phyloP scores from a whole-genome alignment of 2,888 invertebrate species.

The Drosophila anomelani region DNA sequence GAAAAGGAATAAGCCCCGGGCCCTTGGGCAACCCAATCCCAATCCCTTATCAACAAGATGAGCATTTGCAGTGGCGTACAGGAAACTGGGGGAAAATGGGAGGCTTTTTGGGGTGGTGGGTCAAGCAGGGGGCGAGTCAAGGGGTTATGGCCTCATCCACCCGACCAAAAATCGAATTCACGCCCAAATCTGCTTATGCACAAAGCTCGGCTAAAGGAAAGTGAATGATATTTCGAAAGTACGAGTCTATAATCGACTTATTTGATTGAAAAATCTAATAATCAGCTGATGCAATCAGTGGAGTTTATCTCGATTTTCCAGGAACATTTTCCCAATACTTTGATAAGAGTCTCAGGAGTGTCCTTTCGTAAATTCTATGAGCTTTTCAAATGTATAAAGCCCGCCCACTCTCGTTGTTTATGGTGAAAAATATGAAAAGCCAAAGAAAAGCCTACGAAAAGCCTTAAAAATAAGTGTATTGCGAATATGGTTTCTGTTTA shows the following conservation, averaged over 20 bases:
- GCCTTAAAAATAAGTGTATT: not conserved
- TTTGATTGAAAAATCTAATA: conserved; percentile 5
- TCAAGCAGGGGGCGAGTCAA: conserved; percentile 6
- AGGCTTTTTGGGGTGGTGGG: not conserved
- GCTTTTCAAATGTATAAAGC: not conserved
- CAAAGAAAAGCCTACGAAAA: not conserved
- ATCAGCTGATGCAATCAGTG: conserved; percentile 23
- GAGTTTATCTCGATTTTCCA: conserved; percentile 9
- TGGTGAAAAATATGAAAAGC: not conserved
- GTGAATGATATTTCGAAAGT: conserved; percentile 1
- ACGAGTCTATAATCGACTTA: conserved; percentile 22
- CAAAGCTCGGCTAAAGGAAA: not conserved
- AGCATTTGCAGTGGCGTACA: conserved; percentile 32
- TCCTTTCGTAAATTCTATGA: not conserved
- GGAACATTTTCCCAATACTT: not conserved
- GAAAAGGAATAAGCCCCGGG: conserved; percentile 24
- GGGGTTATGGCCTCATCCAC: conserved; percentile 25
- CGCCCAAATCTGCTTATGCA: conserved; percentile 22
- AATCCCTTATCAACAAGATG: conserved; percentile 50
- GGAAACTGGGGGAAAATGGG: conserved; percentile 13
- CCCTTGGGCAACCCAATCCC: conserved; percentile 21
- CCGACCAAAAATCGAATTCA: conserved; percentile 28
- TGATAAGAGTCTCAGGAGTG: not conserved
- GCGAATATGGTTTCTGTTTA: not conserved
- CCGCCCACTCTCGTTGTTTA: not conserved